Evolutionary conservation across 2,797 vertebrate genomes (phyloP).

Genomic region (Hoplostethus atlanticus): DNA sequence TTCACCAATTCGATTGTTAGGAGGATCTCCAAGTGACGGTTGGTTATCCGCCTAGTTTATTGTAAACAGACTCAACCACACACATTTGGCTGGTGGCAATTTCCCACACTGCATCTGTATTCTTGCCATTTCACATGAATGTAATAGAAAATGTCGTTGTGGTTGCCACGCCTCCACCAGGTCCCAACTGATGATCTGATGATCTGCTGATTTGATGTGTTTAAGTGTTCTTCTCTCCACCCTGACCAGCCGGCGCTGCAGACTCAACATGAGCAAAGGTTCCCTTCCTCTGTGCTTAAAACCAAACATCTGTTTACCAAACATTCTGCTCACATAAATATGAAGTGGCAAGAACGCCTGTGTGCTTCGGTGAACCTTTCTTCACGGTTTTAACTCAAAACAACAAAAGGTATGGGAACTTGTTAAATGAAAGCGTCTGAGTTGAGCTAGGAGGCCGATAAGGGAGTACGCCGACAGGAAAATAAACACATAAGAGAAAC

Average conservation of each 20-base stretch:
- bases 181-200: not conserved
- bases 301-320: not conserved
- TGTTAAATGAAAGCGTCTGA: not conserved
- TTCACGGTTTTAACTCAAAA: not conserved
- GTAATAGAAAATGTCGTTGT: not conserved
- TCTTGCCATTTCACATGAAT: conserved; percentile 13
- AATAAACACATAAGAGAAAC: not conserved
- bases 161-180: not conserved
- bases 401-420: conserved; percentile 19
- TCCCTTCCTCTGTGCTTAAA: conserved; percentile 36
- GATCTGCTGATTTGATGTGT: not conserved
- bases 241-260: too few species aligned
- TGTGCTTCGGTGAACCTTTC: conserved; percentile 43
- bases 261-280: not conserved
- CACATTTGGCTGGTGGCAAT: not conserved
- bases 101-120: conserved; percentile 4
- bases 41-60: too few species aligned
- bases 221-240: not conserved
- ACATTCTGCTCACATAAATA: not conserved
- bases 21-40: too few species aligned
- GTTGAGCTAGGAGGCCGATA: not conserved
- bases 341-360: not conserved
- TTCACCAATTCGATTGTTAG: not conserved
- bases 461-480: conserved; percentile 4
- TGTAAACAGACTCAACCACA: not conserved